A percentile compares a stretch with the other conserved stretches of the same genome.
phyloP scores from a whole-genome alignment of 2,113 vertebrate species.

The Callochromis pleurospilus region DNA sequence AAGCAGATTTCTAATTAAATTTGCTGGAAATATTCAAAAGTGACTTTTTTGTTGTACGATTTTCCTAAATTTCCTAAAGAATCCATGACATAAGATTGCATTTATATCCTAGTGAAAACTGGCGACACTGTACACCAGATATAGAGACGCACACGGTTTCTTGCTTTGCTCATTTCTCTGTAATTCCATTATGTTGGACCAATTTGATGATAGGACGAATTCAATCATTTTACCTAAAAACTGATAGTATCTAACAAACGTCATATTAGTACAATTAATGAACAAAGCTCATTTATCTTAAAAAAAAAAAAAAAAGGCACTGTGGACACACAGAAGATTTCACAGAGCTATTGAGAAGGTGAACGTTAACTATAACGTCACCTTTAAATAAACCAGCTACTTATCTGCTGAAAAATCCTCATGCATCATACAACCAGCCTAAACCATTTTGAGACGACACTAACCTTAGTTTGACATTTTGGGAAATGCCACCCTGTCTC shows the following conservation, averaged over 20 bases:
- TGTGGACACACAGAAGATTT: neutral
- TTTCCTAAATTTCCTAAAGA: neutral
- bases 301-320: neutral
- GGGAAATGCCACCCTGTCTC: neutral
- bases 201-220: neutral
- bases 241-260: neutral
- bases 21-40: neutral
- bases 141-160: neutral
- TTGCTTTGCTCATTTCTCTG: neutral
- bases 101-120: neutral
- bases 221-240: neutral
- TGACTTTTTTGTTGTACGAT: neutral
- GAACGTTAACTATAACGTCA: neutral
- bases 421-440: neutral
- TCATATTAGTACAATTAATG: neutral
- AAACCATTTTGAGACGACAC: neutral
- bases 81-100: neutral
- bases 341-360: neutral
- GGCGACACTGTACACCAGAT: neutral
- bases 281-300: neutral
- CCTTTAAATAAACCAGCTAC: neutral
- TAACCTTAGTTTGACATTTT: neutral
- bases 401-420: neutral
- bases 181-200: neutral
- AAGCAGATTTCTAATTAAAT: neutral